phyloP scores from a whole-genome alignment of 2,888 invertebrate genomes.

The Ecliptopera silaceata region DNA sequence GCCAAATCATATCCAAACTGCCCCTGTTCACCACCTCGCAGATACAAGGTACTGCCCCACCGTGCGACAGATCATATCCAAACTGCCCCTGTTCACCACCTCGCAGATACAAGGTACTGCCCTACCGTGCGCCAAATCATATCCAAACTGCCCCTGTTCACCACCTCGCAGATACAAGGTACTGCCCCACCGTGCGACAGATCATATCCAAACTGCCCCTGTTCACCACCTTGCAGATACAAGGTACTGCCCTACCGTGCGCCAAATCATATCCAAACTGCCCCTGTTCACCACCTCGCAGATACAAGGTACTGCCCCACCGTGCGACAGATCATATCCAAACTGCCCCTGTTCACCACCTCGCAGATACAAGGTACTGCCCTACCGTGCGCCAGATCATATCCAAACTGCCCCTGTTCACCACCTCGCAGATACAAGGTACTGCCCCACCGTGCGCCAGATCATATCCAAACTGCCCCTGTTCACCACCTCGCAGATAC shows the following conservation, averaged over 20 bases:
- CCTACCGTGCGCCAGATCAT: neutral
- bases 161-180: neutral
- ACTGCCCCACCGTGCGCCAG: constrained; percentile 66
- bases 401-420: neutral
- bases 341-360: constrained; percentile 31
- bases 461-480: neutral
- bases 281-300: neutral
- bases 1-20: neutral
- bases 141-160: neutral
- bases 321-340: neutral
- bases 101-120: neutral
- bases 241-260: neutral
- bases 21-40: neutral
- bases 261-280: neutral
- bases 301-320: constrained; percentile 1
- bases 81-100: neutral
- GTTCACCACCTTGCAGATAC: neutral
- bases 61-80: neutral
- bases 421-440: constrained; percentile 86
- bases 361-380: constrained; percentile 85
- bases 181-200: too few species aligned
- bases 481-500: constrained; percentile 80
- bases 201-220: neutral
- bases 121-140: neutral
- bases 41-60: constrained; percentile 36